A percentile compares a stretch with the other conserved stretches of the same genome.
Conservation (phyloP, 2,888 invertebrate genomes). For the Hipparchia sbordonii region DNA sequence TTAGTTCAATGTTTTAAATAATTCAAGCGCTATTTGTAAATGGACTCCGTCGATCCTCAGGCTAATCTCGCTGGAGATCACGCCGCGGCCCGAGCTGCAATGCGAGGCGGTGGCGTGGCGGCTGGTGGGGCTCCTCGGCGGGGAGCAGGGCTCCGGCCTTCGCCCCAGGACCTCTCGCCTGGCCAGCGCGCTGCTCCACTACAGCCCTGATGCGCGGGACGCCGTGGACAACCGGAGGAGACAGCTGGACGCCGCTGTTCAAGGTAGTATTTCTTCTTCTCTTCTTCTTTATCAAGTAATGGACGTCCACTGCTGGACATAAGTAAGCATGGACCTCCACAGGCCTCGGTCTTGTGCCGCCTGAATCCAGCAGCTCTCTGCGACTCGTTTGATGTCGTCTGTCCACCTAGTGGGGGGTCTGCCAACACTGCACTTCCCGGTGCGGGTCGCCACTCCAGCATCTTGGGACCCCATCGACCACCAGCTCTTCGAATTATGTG, state of each 20-base stretch:
- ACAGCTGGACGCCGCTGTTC: conserved; percentile 92
- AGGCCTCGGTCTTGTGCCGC: no score
- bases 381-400: no score
- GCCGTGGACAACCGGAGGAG: conserved; percentile 86
- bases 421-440: no score
- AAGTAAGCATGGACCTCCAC: no score
- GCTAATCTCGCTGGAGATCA: conserved; percentile 70
- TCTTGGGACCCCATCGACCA: no score
- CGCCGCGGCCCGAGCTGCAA: conserved; percentile 85
- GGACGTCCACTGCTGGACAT: no score
- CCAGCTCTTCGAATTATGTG: no score
- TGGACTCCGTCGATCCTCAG: conserved; percentile 46
- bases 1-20: no score
- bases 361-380: no score
- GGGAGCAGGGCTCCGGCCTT: conserved; percentile 82
- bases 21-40: not conserved
- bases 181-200: conserved; percentile 83
- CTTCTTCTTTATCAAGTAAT: no score
- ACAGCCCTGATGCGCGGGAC: conserved; percentile 86
- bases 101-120: conserved; percentile 94
- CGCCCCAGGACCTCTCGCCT: conserved; percentile 84
- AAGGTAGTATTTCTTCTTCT: conserved; percentile 76
- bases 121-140: conserved; percentile 89
- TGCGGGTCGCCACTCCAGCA: no score
- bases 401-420: no score